Base-by-base conservation (phyloP, 23 tunicate genomes). In the Oikopleura dioica region DNA sequence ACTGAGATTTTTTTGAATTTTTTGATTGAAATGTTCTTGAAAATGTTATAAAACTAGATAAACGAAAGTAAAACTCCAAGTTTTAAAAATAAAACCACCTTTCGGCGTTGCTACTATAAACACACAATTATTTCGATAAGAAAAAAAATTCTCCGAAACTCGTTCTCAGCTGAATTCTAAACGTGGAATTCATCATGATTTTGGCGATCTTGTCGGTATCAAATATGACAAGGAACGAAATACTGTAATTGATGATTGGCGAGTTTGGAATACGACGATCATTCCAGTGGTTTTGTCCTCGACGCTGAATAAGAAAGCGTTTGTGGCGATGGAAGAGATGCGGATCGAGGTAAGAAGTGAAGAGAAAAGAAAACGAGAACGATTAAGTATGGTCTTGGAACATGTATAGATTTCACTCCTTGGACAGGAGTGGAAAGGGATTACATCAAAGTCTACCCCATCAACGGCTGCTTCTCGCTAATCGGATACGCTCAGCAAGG, bases 201-300 rank as follows among this genome's bases (percentile, higher is more conserved):
- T 12, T 12, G 72, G 72, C 5, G 72, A 63, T 63, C 30, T 63
- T 63, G 21, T 44, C 9, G 21, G 55, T 44, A 44, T 44, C 21
- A 24, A 63, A 63, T 28, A 23, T 12, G 26, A 63, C 26, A 44
- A 44, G 9, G 16, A 44, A 44, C 29, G 33, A 63, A 63, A 63
- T 31, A 63, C 72, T 16, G 72, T 63, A 63, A 63, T 21, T 16
- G 32, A 23, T 21, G 30, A 63, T 2, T 63, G 26, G 16, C 29
- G 72, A 63, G 26, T 31, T 16, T 63, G 72, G 72, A 63, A 16
- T 28, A 63, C 30, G 33, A 63, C 72, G 33, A 24, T 2, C 4
- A 63, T 63, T 63, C 72, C 72, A 63, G 72, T 63, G 5, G 72
- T 63, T 63, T 31, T 63, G 2, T 63, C 72, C 4, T 63, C 72